Conservation (phyloP, 2,797 vertebrate genomes). For the Anas capensis region DNA sequence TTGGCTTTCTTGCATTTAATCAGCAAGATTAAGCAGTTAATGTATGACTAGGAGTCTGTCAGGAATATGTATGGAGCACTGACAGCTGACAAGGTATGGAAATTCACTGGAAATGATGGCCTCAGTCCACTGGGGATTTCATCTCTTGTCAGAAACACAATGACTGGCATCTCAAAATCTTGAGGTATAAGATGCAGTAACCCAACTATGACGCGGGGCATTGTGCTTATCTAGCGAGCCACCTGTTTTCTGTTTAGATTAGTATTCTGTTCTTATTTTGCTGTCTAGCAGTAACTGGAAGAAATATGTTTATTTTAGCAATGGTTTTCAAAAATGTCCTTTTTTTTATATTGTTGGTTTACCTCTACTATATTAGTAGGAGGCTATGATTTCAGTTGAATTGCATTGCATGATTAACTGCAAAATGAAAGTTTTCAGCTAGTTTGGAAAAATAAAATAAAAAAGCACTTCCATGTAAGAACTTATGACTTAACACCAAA, state of each 20-base stretch:
- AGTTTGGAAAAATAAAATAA: background rate
- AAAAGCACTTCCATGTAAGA: background rate
- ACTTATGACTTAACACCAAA: background rate
- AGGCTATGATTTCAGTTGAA: background rate
- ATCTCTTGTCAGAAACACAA: background rate
- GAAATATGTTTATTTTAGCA: conserved; percentile 81
- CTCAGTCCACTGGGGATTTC: background rate
- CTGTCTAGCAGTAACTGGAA: conserved; percentile 52
- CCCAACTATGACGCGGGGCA: conserved; percentile 43
- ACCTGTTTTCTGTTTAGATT: conserved; percentile 75
- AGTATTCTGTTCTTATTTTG: conserved; percentile 61
- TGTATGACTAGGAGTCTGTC: conserved; percentile 22
- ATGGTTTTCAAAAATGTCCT: conserved; percentile 41
- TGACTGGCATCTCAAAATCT: conserved; percentile 68
- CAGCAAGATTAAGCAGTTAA: background rate
- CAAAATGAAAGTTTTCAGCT: conserved; percentile 25
- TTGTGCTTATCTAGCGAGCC: conserved; percentile 73
- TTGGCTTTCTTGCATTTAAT: conserved; percentile 16
- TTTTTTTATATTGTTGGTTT: conserved; percentile 15
- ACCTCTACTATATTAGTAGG: background rate
- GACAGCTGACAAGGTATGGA: background rate
- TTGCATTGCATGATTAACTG: conserved; percentile 46
- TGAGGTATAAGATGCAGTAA: conserved; percentile 57
- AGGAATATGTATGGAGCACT: background rate
- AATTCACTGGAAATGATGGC: conserved; percentile 23